Evolutionary conservation across 2,113 vertebrate genomes (phyloP).

Genomic region (Trichomycterus rosablanca): DNA sequence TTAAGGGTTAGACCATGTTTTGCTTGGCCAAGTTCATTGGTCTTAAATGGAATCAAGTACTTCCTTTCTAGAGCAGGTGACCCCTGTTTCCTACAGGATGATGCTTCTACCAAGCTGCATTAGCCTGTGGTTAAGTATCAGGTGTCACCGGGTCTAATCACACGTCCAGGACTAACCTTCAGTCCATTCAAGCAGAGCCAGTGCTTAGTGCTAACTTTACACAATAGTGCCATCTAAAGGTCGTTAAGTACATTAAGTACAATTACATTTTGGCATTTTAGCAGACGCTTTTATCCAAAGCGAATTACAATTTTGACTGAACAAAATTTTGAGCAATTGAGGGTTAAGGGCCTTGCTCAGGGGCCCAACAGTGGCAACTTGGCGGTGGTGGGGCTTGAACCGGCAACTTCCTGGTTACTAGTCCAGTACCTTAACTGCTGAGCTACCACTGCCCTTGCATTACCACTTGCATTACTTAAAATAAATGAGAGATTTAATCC

Average conservation of each 20-base stretch:
- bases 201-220: constrained; percentile 36
- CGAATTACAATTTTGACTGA: no score
- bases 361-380: no score
- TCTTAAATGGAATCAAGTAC: constrained; percentile 56
- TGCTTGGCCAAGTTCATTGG: constrained; percentile 60
- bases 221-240: constrained; percentile 60
- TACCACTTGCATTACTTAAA: no score
- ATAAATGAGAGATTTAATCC: no score
- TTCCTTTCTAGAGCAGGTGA: constrained; percentile 53
- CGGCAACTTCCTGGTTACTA: no score
- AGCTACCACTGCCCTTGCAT: no score
- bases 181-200: background rate
- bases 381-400: no score
- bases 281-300: no score
- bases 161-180: constrained; percentile 29
- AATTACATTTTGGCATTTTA: no score
- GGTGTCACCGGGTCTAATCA: constrained; percentile 48
- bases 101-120: constrained; percentile 41
- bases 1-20: constrained; percentile 52
- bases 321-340: no score
- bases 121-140: constrained; percentile 45
- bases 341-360: no score
- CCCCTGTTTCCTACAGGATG: constrained; percentile 50
- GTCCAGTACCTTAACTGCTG: no score
- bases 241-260: background rate